Evolutionary conservation across 2,797 vertebrate genomes (phyloP).

Genomic region (Erethizon dorsatum): DNA sequence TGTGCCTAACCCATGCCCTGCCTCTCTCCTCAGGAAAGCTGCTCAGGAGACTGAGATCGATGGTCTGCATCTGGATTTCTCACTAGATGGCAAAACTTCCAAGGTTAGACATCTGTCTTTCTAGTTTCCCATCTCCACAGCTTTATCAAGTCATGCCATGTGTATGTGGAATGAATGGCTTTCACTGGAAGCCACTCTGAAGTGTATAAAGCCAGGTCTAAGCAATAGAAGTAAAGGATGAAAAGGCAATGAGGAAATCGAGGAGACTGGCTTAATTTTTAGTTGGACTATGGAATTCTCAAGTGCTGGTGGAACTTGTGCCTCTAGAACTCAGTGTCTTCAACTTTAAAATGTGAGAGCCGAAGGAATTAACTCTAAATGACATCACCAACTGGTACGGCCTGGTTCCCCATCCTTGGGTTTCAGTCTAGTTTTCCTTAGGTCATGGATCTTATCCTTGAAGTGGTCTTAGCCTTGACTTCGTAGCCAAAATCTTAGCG

Average conservation of each 20-base stretch:
- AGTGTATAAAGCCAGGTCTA: neutral
- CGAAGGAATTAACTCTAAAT: neutral
- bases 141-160: neutral
- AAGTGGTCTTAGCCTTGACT: neutral
- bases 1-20: neutral
- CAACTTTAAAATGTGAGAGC: constrained; percentile 13
- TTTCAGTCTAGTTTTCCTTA: neutral
- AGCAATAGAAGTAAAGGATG: neutral
- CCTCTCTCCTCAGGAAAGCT: neutral
- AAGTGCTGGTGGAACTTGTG: neutral
- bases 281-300: neutral
- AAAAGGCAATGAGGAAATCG: neutral
- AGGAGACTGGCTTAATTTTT: constrained; percentile 26
- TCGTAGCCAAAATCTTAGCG: constrained; percentile 34
- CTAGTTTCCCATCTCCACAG: too few species aligned
- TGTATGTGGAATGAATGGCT: neutral
- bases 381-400: neutral
- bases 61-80: neutral
- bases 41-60: neutral
- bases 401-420: neutral
- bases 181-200: neutral
- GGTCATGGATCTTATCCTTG: neutral
- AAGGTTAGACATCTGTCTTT: neutral
- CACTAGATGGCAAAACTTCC: neutral
- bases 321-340: neutral